A percentile compares a stretch with the other conserved stretches of the same genome.
These are phyloP conservation scores for Tonatia bakeri DNA, from an alignment of 2,113 vertebrate species.

Conservation along the genomic window DNA sequence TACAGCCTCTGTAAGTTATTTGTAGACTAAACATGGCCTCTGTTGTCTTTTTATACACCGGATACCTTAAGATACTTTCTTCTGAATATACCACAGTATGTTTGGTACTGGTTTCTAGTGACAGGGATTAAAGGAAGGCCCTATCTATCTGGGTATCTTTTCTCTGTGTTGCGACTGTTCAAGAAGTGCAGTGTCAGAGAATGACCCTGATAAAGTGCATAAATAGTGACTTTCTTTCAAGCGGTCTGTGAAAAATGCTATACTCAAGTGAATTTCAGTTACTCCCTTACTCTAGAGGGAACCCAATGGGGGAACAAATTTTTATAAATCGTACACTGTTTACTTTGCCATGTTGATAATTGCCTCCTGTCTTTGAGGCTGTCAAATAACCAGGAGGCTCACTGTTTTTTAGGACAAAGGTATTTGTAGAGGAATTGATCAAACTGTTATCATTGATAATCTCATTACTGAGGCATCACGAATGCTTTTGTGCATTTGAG, in stretches of 20 bases:
- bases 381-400: conserved; percentile 32
- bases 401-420: conserved; percentile 55
- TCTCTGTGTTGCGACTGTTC: neutral
- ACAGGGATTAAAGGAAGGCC: neutral
- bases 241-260: neutral
- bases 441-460: conserved; percentile 62
- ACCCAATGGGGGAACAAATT: neutral
- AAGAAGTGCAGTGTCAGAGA: neutral
- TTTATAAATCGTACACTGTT: conserved; percentile 62
- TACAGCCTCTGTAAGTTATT: neutral
- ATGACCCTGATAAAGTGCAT: neutral
- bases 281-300: conserved; percentile 16
- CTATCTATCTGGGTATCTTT: neutral
- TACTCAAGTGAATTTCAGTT: conserved; percentile 43
- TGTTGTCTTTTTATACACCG: neutral
- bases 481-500: conserved; percentile 33
- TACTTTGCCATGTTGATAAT: conserved; percentile 33
- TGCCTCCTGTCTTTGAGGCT: conserved; percentile 23
- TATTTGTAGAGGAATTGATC: conserved; percentile 52
- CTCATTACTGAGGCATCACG: conserved; percentile 44
- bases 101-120: conserved; percentile 37
- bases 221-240: conserved; percentile 20
- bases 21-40: neutral
- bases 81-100: neutral
- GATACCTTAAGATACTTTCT: neutral